phyloP scores from a whole-genome alignment of 2,113 vertebrate genomes.

The Chauna torquata region DNA sequence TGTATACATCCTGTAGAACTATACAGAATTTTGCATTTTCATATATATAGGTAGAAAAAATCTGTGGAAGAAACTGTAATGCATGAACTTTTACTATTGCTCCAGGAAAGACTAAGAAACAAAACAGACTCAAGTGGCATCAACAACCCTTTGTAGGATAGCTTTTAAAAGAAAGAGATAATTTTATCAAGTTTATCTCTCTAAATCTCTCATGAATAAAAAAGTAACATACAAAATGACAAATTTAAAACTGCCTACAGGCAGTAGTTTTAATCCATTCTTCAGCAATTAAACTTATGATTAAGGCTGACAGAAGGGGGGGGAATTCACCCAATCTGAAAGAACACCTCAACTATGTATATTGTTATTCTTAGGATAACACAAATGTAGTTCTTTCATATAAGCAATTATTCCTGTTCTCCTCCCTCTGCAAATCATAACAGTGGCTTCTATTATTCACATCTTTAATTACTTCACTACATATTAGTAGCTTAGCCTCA shows the following conservation, averaged over 20 bases:
- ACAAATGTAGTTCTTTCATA: neutral
- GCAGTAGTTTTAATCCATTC: slow-evolving; percentile 21
- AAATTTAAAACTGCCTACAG: slow-evolving; percentile 29
- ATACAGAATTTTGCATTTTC: neutral
- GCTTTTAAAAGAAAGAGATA: neutral
- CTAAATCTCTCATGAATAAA: neutral
- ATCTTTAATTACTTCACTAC: neutral
- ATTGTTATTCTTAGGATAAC: neutral
- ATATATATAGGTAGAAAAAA: neutral
- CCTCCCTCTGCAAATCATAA: neutral
- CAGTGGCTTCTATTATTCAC: neutral
- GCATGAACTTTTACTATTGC: neutral
- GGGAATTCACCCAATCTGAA: neutral
- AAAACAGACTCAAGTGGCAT: neutral
- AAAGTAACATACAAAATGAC: neutral
- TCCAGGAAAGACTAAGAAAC: neutral
- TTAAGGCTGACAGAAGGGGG: neutral
- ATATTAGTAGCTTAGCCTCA: neutral
- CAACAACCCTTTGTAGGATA: neutral
- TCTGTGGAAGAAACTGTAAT: neutral
- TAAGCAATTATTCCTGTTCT: neutral
- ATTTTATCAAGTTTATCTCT: neutral
- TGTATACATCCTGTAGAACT: neutral
- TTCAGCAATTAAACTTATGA: slow-evolving; percentile 51
- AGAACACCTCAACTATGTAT: neutral